Evolutionary conservation across 2,113 vertebrate species (phyloP), one percentile per base, ranked within the genome.

Genomic region (Cyprinodon variegatus): DNA sequence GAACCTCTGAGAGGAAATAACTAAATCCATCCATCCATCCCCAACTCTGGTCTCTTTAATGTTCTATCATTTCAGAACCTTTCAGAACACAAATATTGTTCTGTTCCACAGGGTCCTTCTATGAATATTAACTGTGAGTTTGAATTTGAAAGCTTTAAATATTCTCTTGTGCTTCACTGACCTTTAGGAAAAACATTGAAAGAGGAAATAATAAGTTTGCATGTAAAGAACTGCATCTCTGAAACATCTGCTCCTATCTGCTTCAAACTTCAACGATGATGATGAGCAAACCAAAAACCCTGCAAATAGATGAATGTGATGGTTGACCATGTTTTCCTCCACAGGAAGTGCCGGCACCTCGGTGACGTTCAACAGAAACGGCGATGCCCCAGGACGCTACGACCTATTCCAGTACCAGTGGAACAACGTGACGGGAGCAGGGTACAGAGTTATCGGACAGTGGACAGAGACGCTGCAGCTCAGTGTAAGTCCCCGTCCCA

Each of bases 381-480:
- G 97, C 0, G 97, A 99, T 3, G 97, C 97, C 0, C 96, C 97
- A 0, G 97, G 97, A 8, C 96, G 97, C 62, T 98, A 99, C 0
- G 96, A 98, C 87, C 96, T 99, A 83, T 98, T 99, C 76, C 97
- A 99, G 91, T 99, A 93, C 90, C 97, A 99, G 91, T 92, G 90
- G 76, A 96, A 91, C 66, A 98, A 97, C 86, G 91, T 91, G 61
- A 96, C 75, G n/a, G 93, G 79, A 6, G 94, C 95, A 0, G 96
- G 95, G 1, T 99, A 99, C 89, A 94, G 89, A 17, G 91, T 95
- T 1, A 88, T 99, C 0, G 97, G 97, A 37, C 97, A 98, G 86
- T 99, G 97, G 97, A 96, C 95, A 0, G 97, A 99, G n/a, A 94
- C 91, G 2, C 95, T 99, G 29, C 97, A 96, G 86, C 96, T 99